Percentiles rank a stretch among this genome's conserved stretches.
These are phyloP conservation scores for Panurus biarmicus DNA, from an alignment of 2,113 vertebrate genomes.

Conservation along the genomic window DNA sequence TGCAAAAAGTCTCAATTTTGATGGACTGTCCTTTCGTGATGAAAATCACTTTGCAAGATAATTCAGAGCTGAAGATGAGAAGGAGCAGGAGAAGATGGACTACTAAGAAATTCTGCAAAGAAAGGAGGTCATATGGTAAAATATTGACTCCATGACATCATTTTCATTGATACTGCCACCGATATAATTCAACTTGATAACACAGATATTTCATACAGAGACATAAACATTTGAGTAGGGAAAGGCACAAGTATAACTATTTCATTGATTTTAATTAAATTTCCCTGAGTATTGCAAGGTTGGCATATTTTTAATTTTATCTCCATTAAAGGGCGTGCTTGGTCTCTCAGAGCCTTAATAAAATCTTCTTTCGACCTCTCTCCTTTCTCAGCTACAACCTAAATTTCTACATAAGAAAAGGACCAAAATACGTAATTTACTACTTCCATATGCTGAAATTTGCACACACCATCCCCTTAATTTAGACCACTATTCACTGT, in stretches of 20 bases:
- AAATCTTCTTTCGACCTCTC: slow-evolving; percentile 24
- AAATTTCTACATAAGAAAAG: slow-evolving; percentile 38
- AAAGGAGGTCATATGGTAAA: slow-evolving; percentile 24
- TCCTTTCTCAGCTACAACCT: not conserved
- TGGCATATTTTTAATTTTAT: slow-evolving; percentile 65
- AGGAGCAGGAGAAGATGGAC: not conserved
- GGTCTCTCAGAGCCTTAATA: slow-evolving; percentile 52
- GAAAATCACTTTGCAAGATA: not conserved
- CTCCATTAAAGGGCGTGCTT: slow-evolving; percentile 53
- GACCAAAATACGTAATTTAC: slow-evolving; percentile 50
- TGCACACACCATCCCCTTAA: slow-evolving; percentile 54
- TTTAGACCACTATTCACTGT: slow-evolving; percentile 57
- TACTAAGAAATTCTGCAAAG: slow-evolving; percentile 22
- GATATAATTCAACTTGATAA: slow-evolving; percentile 54
- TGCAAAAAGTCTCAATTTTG: not conserved
- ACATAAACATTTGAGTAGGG: slow-evolving; percentile 36
- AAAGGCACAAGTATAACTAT: slow-evolving; percentile 37
- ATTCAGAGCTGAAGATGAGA: not conserved
- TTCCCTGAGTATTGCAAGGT: slow-evolving; percentile 55
- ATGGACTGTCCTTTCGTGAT: not conserved
- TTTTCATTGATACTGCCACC: slow-evolving; percentile 24
- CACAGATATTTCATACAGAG: slow-evolving; percentile 21
- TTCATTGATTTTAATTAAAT: slow-evolving; percentile 68
- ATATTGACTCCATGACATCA: slow-evolving; percentile 33
- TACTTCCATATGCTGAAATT: slow-evolving; percentile 29